Base-by-base conservation (phyloP, 2,888 invertebrate species). In the Gari tellinella region DNA sequence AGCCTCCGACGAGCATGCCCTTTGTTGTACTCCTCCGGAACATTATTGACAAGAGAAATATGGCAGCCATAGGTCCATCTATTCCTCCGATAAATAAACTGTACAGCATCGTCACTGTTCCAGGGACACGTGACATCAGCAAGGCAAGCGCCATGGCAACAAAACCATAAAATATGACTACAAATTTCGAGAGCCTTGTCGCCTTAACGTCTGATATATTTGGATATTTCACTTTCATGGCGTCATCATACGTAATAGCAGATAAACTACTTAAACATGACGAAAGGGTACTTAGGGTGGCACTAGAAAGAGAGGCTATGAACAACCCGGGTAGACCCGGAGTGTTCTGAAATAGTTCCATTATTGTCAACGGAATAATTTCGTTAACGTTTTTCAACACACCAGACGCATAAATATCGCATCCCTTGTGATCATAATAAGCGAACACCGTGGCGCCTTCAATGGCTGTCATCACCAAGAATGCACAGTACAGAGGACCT, bases 291-390 rank as follows among this genome's bases (percentile, higher is more conserved):
- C 63, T 63, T 7, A 70, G 52, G 14, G 69, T 51, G 4, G 69
- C 69, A 25, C 63, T 64, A 0, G 69, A 70, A 14, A 70, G 49
- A 10, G 69, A 57, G 0, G 69, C 69, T 4, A 64, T 60, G 46
- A 70, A 70, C n/a, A 70, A 38, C 8, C 70, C 70, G 8, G 70
- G 37, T 21, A 70, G 45, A 21, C 70, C 70, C 0, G 58, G 70
- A 15, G 53, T 26, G 21, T 64, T 31, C 2, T 45, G 31, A 26
- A 70, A 70, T 8, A 70, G 19, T 23, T 63, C 58, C 14, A 70
- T 15, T 3, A 63, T 53, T 2, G 70, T 57, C 0, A 64, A 41
- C 0, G 70, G 70, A 5, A 70, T 15, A 15, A 70, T 64, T 53
- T 64, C 60, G 41, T 70, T 70, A 0, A 70, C 55, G 40, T 70